Evolutionary conservation across 2,797 vertebrate species (phyloP).

Genomic region (Dendrocincla fuliginosa): DNA sequence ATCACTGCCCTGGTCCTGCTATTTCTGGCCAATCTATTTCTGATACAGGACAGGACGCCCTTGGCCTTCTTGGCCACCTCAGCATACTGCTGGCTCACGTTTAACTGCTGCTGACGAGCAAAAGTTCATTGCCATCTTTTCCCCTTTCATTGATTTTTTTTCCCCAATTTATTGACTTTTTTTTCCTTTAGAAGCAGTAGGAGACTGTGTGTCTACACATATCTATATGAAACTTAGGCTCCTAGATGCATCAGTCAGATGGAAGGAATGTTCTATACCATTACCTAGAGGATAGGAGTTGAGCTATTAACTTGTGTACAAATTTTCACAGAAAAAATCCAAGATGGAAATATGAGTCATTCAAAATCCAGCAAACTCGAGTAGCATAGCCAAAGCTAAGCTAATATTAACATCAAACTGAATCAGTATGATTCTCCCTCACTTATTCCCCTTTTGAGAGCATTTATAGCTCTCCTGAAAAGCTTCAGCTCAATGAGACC

Average conservation of each 20-base stretch:
- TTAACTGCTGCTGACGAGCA: background rate
- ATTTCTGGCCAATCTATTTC: background rate
- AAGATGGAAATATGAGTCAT: background rate
- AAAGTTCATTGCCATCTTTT: background rate
- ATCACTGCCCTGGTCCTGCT: background rate
- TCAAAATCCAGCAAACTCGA: background rate
- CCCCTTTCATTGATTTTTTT: background rate
- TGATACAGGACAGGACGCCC: background rate
- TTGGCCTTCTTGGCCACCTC: background rate
- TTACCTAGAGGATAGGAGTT: rapidly evolving
- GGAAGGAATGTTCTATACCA: background rate
- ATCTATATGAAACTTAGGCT: background rate
- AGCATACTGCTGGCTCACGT: background rate
- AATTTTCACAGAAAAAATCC: background rate
- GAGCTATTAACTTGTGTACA: background rate
- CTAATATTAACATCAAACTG: background rate
- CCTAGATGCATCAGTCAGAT: background rate
- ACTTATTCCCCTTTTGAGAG: background rate
- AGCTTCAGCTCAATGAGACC: background rate
- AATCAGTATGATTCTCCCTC: background rate
- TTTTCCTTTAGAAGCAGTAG: background rate
- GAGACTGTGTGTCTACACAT: background rate
- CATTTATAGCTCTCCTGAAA: background rate
- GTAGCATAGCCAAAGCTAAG: background rate
- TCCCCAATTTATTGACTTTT: background rate